Base-by-base conservation (phyloP, 2,888 invertebrate species). In the Drosophila macrospina region DNA sequence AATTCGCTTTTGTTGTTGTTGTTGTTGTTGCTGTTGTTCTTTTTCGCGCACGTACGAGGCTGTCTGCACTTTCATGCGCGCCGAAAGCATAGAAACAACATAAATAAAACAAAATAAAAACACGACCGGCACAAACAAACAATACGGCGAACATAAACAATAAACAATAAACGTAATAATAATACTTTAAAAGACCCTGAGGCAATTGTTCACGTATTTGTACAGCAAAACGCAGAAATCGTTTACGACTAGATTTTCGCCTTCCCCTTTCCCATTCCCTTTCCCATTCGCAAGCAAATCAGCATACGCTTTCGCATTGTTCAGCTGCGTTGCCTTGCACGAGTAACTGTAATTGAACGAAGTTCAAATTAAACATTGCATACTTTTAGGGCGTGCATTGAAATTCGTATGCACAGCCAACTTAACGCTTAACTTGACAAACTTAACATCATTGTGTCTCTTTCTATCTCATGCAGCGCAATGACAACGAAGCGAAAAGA, bases 41-140 rank as follows among this genome's bases (percentile, higher is more conserved):
- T 69, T 50, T 72, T 57, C 42, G 66, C 76, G 67, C 80, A 76
- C 82, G 74, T 77, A 71, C 65, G 42, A 41, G 34, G 39, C 64
- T 75, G 78, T 64, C 69, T 80, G 76, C 74, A 66, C 60, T 73
- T 73, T 67, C 64, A 63, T 65, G 52, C 37, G 48, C 72, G 70
- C 72, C 68, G 72, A 65, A 64, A 69, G 63, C 74, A 51, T 30
- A 61, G 50, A 71, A 79, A 77, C 79, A 80, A 80, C 80, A 78
- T 67, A 78, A 80, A 83, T 76, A 76, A 74, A 75, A 74, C 50
- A 67, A 64, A 65, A 80, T 67, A 55, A 44, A 44, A 44, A 34
- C 59, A 74, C 41, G 67, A 34, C 64, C 62, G 65, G 57, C 62
- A 72, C 72, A 78, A 67, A 56, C 67, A 69, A 69, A 54, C 52